A percentile compares a stretch with the other conserved stretches of the same genome.
phyloP scores from a whole-genome alignment of 2,888 invertebrate genomes.

The Ophioninae sp. region DNA sequence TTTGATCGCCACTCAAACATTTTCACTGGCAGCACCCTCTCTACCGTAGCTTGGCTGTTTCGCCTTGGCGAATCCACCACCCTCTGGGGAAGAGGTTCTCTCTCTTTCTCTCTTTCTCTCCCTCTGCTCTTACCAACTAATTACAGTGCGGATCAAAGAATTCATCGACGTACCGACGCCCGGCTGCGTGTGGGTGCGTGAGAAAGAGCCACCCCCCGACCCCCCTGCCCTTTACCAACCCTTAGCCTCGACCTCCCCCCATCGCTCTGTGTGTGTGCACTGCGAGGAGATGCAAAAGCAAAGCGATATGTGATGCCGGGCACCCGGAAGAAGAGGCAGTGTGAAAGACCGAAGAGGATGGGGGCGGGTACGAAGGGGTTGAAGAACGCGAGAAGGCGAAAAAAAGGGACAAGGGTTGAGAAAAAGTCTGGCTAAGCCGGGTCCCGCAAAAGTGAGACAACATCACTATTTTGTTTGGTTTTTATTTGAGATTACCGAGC shows the following conservation, averaged over 20 bases:
- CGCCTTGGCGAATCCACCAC: slow-evolving; percentile 56
- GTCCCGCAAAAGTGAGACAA: too few species aligned
- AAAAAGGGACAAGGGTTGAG: slow-evolving; percentile 58
- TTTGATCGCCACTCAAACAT: slow-evolving; percentile 80
- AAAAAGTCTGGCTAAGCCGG: slow-evolving; percentile 15
- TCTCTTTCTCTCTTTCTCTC: slow-evolving; percentile 24
- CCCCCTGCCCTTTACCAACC: neutral
- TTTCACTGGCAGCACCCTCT: slow-evolving; percentile 71
- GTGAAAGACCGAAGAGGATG: slow-evolving; percentile 60
- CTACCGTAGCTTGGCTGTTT: slow-evolving; percentile 45
- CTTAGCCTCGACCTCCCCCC: slow-evolving; percentile 1
- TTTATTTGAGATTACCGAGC: too few species aligned
- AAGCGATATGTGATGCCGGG: slow-evolving; percentile 36
- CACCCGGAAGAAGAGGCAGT: slow-evolving; percentile 62
- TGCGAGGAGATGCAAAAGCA: slow-evolving; percentile 53
- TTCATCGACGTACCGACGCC: slow-evolving; percentile 74
- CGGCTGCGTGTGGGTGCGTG: slow-evolving; percentile 67
- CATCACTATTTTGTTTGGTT: too few species aligned
- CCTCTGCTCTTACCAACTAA: slow-evolving; percentile 76
- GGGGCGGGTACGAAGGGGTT: slow-evolving; percentile 55
- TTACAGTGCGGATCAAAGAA: slow-evolving; percentile 80
- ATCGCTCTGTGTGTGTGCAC: slow-evolving; percentile 3
- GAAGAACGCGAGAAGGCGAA: slow-evolving; percentile 65
- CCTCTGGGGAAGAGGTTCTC: slow-evolving; percentile 58
- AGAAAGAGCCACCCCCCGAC: slow-evolving; percentile 51